Conservation (phyloP, 2,797 vertebrate species). For the Ctenopoma multispine region DNA sequence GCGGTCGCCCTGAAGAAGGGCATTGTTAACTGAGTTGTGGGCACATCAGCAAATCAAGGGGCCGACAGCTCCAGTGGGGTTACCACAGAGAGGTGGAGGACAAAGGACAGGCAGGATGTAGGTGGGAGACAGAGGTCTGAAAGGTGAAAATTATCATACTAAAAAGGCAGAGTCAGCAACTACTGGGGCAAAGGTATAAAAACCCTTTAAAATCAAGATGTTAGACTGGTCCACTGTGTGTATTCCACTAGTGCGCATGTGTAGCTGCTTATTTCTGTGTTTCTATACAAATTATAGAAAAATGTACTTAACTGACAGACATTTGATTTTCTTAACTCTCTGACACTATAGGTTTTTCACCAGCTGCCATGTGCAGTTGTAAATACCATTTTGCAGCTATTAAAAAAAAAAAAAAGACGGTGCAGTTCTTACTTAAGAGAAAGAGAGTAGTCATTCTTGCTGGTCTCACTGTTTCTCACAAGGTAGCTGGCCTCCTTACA, state of each 20-base stretch:
- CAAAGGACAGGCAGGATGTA: slow-evolving; percentile 29
- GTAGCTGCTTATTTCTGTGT: slow-evolving; percentile 1
- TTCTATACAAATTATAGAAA: not conserved
- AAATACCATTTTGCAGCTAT: slow-evolving; percentile 13
- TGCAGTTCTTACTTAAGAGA: slow-evolving; percentile 93
- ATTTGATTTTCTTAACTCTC: not conserved
- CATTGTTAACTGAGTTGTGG: slow-evolving; percentile 58
- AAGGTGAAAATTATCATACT: slow-evolving; percentile 62
- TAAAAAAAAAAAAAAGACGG: not conserved
- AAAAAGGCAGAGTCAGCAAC: slow-evolving; percentile 65
- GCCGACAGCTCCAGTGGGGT: slow-evolving; percentile 34
- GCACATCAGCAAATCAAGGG: slow-evolving; percentile 63
- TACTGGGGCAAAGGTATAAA: slow-evolving; percentile 11
- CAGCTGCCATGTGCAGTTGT: not conserved
- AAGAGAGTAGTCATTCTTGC: slow-evolving; percentile 98
- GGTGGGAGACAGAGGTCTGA: slow-evolving; percentile 56
- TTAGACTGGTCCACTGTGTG: slow-evolving; percentile 4
- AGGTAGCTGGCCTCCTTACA: slow-evolving; percentile 99
- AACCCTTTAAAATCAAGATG: not conserved
- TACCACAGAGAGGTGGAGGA: slow-evolving; percentile 47
- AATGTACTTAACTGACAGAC: not conserved
- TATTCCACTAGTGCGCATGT: not conserved
- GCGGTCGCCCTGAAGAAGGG: slow-evolving; percentile 53
- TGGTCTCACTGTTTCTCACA: slow-evolving; percentile 98
- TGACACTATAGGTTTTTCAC: not conserved